Evolutionary conservation across 2,113 vertebrate species (phyloP), one percentile per base, ranked within the genome.

Genomic region (Podiceps cristatus): DNA sequence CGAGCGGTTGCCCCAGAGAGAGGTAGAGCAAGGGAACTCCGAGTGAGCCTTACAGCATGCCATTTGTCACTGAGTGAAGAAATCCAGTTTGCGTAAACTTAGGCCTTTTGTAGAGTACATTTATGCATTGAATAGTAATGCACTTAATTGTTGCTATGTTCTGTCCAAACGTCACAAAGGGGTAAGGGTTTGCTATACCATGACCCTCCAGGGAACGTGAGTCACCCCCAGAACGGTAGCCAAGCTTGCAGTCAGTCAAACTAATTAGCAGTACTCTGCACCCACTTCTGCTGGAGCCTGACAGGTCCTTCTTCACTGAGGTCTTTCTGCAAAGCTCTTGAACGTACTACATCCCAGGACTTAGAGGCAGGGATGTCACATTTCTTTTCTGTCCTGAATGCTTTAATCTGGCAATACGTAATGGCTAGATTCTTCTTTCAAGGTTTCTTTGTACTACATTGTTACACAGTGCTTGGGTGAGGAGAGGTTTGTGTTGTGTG

Each of bases 241-340:
- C 68, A 72, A 45, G 60, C 64, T 77, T 79, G 60, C 40, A 56
- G 56, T 52, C 79, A 90, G 55, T 74, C 95, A 69, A n/a, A 74
- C 60, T 84, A 84, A 95, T 84, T 77, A 92, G 55, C 10, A 2
- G 45, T 74, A 18, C 59, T 64, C 73, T 68, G 44, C 44, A 42
- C 31, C 62, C 72, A 40, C 56, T 72, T 74, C 90, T 92, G 74
- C 69, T 52, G 50, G 53, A 86, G 42, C 20, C 59, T 97, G 97
- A 91, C 94, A 95, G 64, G 23, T 96, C 83, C 86, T 63, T 58
- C 62, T 91, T 88, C 53, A 52, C 64, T 14, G 74, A 71, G 71
- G 40, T 78, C 71, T 87, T 59, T 49, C 68, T 80, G 64, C 52
- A 71, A 66, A 83, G 82, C 52, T 58, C 76, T 83, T 90, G 59